phyloP scores from a whole-genome alignment of 2,113 vertebrate genomes.

The Callithrix jacchus region DNA sequence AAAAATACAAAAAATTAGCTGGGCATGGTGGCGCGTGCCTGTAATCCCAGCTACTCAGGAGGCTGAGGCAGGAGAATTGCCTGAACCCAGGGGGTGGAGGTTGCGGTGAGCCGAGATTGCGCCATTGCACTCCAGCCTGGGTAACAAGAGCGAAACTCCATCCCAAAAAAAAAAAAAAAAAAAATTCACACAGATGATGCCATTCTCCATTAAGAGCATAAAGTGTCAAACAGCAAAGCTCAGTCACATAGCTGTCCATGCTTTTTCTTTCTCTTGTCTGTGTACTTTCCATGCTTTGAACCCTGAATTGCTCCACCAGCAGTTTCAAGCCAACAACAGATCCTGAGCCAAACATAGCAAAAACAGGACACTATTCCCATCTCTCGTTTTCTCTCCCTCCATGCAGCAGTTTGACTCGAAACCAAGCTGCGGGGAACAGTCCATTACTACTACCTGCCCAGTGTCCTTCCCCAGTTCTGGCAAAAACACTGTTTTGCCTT shows the following conservation, averaged over 20 bases:
- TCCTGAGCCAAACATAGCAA: not conserved
- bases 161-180: not conserved
- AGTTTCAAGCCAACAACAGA: not conserved
- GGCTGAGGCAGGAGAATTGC: no score
- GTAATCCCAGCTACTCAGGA: no score
- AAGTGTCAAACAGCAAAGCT: not conserved
- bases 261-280: not conserved
- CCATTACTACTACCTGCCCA: not conserved
- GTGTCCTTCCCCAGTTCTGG: not conserved
- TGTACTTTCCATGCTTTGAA: not conserved
- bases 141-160: no score
- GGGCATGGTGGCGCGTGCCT: no score
- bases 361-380: not conserved
- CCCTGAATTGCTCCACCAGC: not conserved
- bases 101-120: no score
- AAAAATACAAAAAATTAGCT: no score
- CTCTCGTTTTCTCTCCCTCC: fast-evolving
- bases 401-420: not conserved
- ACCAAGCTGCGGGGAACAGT: not conserved
- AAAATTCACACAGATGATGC: not conserved
- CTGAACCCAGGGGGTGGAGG: no score
- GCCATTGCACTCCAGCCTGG: no score
- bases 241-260: not conserved
- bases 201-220: not conserved
- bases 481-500: not conserved